Evolutionary conservation across 2,797 vertebrate species (phyloP).

Genomic region (Coregonus suidteri): DNA sequence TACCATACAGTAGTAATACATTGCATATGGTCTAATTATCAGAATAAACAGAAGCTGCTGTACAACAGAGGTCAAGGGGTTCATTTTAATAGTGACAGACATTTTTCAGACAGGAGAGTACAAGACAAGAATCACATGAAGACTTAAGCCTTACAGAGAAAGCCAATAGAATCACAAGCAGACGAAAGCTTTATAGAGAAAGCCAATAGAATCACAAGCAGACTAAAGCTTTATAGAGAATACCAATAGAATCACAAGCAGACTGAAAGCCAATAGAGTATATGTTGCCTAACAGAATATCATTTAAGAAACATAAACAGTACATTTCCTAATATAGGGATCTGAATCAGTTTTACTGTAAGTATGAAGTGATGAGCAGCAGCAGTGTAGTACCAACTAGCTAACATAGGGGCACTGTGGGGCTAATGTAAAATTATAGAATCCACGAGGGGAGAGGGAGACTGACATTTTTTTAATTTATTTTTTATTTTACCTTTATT

Average conservation of each 20-base stretch:
- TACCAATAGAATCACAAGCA: constrained; percentile 26
- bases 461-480: neutral
- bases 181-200: too few relatives aligned
- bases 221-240: constrained; percentile 66
- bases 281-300: too few relatives aligned
- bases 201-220: constrained; percentile 27
- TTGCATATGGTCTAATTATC: neutral
- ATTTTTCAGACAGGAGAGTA: neutral
- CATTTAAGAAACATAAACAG: neutral
- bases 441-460: neutral
- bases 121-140: constrained; percentile 31
- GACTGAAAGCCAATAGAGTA: too few relatives aligned
- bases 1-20: neutral
- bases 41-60: neutral
- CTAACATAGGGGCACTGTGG: neutral
- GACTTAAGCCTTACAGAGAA: constrained; percentile 67
- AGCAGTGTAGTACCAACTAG: neutral
- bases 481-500: too few relatives aligned
- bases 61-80: neutral
- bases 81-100: neutral
- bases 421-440: neutral
- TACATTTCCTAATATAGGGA: neutral
- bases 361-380: neutral
- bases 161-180: constrained; percentile 27
- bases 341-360: neutral